A percentile compares a stretch with the other conserved stretches of the same genome.
phyloP scores from a whole-genome alignment of 2,113 vertebrate genomes.

The Tautogolabrus adspersus region DNA sequence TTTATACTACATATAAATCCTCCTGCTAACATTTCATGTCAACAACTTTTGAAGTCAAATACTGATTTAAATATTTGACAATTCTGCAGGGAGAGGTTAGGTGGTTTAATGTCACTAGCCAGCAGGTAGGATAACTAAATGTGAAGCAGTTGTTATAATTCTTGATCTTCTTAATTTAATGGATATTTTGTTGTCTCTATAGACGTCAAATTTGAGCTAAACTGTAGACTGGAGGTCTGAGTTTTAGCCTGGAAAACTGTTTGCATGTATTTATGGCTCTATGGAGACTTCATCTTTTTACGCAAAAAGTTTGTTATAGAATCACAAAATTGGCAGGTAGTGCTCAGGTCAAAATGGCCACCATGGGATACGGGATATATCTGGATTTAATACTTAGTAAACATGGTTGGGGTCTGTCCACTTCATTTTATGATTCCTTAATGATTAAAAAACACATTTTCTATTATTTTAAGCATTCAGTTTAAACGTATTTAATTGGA shows the following conservation, averaged over 20 bases:
- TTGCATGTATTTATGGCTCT: neutral
- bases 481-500: neutral
- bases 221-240: too few species aligned
- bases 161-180: too few species aligned
- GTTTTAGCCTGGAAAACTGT: too few species aligned
- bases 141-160: too few species aligned
- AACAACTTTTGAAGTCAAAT: neutral
- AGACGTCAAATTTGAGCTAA: neutral
- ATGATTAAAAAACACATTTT: constrained; percentile 5
- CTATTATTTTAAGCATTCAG: constrained; percentile 24
- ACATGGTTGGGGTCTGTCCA: constrained; percentile 25
- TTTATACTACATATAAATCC: constrained; percentile 7
- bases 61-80: neutral
- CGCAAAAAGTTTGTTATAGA: neutral
- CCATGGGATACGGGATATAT: neutral
- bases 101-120: neutral
- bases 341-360: constrained; percentile 26
- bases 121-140: neutral
- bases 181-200: too few species aligned
- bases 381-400: constrained; percentile 4
- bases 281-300: neutral
- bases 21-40: neutral
- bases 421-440: neutral
- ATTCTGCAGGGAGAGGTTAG: neutral
- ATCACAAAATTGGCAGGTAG: neutral